These are phyloP conservation scores for Cacatua alba DNA, from an alignment of 2,113 vertebrate genomes.

Conservation along the genomic window DNA sequence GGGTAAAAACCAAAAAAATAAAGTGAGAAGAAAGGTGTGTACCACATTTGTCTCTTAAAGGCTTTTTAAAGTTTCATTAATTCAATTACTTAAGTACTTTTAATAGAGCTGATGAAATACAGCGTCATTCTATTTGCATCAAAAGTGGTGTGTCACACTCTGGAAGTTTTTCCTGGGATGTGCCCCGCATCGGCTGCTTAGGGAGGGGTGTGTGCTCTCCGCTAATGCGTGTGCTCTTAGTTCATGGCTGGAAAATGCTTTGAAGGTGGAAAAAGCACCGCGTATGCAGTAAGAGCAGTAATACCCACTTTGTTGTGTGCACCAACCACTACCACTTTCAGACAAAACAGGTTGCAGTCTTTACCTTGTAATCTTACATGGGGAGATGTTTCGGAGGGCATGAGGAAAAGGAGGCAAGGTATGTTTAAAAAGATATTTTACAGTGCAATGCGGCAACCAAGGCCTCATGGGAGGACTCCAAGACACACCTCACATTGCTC, in stretches of 20 bases:
- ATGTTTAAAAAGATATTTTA: background rate
- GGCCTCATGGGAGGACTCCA: background rate
- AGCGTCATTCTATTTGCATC: slow-evolving; percentile 32
- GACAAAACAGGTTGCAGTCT: background rate
- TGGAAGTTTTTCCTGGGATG: slow-evolving; percentile 19
- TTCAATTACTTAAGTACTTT: slow-evolving; percentile 49
- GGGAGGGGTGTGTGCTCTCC: background rate
- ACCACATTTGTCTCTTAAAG: background rate
- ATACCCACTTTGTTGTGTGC: background rate
- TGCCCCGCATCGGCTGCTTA: background rate
- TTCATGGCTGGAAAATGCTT: slow-evolving; percentile 55
- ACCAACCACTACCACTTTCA: background rate
- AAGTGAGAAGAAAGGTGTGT: background rate
- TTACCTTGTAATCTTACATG: background rate
- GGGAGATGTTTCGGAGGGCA: slow-evolving; percentile 26
- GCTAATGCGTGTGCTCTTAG: slow-evolving; percentile 1
- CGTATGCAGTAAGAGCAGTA: background rate
- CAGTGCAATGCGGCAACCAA: accelerated
- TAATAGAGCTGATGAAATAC: slow-evolving; percentile 52
- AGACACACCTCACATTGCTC: accelerated
- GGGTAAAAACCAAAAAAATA: background rate
- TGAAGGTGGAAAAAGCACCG: slow-evolving; percentile 37
- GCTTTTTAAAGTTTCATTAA: slow-evolving; percentile 29
- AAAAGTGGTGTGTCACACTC: slow-evolving; percentile 47
- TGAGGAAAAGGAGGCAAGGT: slow-evolving; percentile 31